Evolutionary conservation across 2,113 vertebrate species (phyloP), one percentile per base, ranked within the genome.

Genomic region (Gadus chalcogrammus): DNA sequence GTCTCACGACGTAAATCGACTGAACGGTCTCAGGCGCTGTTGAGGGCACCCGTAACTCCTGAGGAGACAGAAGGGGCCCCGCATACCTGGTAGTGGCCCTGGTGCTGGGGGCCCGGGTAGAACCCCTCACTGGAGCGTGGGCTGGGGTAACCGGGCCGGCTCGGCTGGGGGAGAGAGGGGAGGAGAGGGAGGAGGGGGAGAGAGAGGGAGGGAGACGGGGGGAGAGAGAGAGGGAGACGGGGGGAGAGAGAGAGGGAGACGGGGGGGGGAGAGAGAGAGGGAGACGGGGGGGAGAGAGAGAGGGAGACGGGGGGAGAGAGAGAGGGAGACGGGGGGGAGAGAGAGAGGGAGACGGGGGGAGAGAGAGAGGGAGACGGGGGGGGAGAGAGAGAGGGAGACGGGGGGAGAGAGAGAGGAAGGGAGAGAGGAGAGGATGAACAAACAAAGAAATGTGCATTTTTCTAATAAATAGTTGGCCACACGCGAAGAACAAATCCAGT

Each of bases 51-150:
- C 42, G 12, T 48, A 48, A 48, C 7, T 48, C 42, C 9, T 48
- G 2, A 48, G 42, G 53, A 65, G 17, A 6, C 15, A 16, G 31
- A 31, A 13, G 17, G 98, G 97, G n/a, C n/a, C 0, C 97, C 80
- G 81, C 85, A 70, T 83, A 81, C 76, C 83, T 65, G 76, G 76
- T 84, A 82, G 82, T 95, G n/a, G 81, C 95, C 96, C 79, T 82
- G 86, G 84, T 88, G 87, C 87, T 83, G 88, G 82, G 65, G 81
- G 67, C 73, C 79, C 18, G 97, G 96, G 72, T 95, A 98, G 85
- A 98, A 97, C 0, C 96, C 95, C 88, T 99, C 97, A 72, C 97
- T 99, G 74, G 97, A 98, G 71, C 97, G 93, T 0, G 97, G 97
- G 72, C 97, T 99, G 53, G 97, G 97, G 68, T 99, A 99, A 15